These are phyloP conservation scores for Cerastis leucographa DNA, from an alignment of 2,888 invertebrate species.

Conservation along the genomic window DNA sequence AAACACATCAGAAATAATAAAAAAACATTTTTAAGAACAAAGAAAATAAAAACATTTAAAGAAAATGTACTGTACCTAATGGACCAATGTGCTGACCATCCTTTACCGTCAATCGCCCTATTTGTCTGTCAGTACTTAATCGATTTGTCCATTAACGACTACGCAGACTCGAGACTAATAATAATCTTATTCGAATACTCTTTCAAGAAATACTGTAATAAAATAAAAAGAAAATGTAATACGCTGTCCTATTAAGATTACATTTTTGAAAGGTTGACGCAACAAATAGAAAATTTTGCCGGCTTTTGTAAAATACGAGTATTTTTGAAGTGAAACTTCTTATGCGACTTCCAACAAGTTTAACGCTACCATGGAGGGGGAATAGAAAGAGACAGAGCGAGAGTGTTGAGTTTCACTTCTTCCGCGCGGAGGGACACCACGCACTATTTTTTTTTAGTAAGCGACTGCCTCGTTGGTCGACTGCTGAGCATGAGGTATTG, in stretches of 20 bases:
- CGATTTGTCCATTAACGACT: constrained; percentile 13
- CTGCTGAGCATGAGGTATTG: no score
- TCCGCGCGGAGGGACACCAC: no score
- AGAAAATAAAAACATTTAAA: neutral
- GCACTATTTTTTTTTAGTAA: no score
- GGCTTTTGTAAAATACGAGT: neutral
- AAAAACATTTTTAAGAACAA: neutral
- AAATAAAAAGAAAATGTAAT: neutral
- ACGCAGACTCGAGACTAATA: constrained; percentile 7
- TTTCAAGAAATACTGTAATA: constrained; percentile 3
- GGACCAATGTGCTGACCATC: constrained; percentile 5
- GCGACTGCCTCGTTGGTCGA: no score
- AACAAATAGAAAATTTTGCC: neutral
- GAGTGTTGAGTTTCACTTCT: no score
- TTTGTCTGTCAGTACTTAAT: constrained; percentile 23
- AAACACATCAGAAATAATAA: no score
- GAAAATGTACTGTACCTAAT: neutral
- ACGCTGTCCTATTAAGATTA: neutral
- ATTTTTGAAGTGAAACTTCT: no score
- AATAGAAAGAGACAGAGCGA: no score
- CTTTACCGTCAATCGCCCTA: constrained; percentile 6
- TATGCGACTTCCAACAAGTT: no score
- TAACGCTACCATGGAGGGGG: no score
- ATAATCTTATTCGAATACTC: constrained; percentile 14
- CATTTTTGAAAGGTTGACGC: neutral